Conservation (phyloP, 2,797 vertebrate genomes). For the Toxotes lorentzi region DNA sequence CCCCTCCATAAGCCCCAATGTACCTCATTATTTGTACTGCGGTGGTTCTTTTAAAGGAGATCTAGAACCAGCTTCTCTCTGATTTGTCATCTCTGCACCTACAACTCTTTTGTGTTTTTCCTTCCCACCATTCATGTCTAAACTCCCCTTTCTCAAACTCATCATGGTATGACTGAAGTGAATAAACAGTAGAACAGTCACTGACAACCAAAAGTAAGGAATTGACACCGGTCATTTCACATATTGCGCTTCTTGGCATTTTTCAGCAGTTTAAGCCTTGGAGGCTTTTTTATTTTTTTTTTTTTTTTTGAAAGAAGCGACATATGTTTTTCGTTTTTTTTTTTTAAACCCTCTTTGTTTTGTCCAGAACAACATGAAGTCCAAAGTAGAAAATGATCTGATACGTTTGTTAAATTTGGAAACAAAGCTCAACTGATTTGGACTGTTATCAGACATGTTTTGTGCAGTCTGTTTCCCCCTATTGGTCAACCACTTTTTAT, state of each 20-base stretch:
- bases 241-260: background rate
- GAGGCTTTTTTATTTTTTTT: background rate
- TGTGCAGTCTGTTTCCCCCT: background rate
- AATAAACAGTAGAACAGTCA: background rate
- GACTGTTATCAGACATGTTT: background rate
- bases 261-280: background rate
- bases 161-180: background rate
- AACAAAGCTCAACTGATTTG: background rate
- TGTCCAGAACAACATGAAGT: constrained; percentile 1
- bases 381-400: background rate
- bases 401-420: background rate
- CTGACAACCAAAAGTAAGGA: background rate
- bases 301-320: background rate
- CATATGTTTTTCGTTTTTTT: background rate
- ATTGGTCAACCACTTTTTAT: constrained; percentile 4
- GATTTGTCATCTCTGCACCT: constrained; percentile 33
- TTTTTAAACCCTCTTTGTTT: background rate
- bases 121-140: constrained; percentile 25
- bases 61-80: constrained; percentile 3
- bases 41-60: constrained; percentile 32
- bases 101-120: background rate
- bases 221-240: background rate
- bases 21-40: constrained; percentile 29
- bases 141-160: constrained; percentile 3
- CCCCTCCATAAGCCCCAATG: background rate